Evolutionary conservation across 2,888 invertebrate genomes (phyloP).

Genomic region (Drosophila eohydei): DNA sequence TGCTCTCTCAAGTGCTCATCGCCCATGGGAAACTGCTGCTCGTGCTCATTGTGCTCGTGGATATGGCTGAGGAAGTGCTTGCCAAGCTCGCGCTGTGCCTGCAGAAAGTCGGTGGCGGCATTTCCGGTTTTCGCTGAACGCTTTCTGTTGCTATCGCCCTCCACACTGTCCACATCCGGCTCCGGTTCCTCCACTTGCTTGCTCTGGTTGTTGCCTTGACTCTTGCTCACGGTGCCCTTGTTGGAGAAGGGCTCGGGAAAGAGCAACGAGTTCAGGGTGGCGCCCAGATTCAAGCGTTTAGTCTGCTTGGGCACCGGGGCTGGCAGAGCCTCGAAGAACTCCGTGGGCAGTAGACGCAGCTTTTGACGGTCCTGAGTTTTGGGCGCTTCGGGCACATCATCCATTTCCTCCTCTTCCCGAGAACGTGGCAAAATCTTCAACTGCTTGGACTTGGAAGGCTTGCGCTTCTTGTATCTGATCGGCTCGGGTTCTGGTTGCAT

Average conservation of each 20-base stretch:
- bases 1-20: conserved; percentile 29
- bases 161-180: conserved; percentile 49
- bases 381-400: conserved; percentile 1
- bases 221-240: conserved; percentile 41
- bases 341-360: conserved; percentile 69
- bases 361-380: conserved; percentile 25
- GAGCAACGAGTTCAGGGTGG: conserved; percentile 70
- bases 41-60: conserved; percentile 55
- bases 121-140: conserved; percentile 43
- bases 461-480: conserved; percentile 21
- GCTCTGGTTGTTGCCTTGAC: not conserved
- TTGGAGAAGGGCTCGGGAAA: conserved; percentile 74
- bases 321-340: conserved; percentile 79
- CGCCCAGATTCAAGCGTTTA: conserved; percentile 58
- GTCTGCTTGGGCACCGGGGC: conserved; percentile 34
- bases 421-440: conserved; percentile 56
- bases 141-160: conserved; percentile 36
- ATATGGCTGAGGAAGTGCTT: conserved; percentile 67
- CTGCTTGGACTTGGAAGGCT: conserved; percentile 22
- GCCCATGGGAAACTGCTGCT: conserved; percentile 30
- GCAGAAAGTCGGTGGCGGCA: conserved; percentile 62
- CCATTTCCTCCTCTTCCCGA: conserved; percentile 34
- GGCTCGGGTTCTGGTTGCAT: conserved; percentile 56
- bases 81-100: conserved; percentile 69
- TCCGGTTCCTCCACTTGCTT: conserved; percentile 23